These are phyloP conservation scores for Gymnothorax javanicus DNA, from an alignment of 2,797 vertebrate genomes.

Conservation along the genomic window DNA sequence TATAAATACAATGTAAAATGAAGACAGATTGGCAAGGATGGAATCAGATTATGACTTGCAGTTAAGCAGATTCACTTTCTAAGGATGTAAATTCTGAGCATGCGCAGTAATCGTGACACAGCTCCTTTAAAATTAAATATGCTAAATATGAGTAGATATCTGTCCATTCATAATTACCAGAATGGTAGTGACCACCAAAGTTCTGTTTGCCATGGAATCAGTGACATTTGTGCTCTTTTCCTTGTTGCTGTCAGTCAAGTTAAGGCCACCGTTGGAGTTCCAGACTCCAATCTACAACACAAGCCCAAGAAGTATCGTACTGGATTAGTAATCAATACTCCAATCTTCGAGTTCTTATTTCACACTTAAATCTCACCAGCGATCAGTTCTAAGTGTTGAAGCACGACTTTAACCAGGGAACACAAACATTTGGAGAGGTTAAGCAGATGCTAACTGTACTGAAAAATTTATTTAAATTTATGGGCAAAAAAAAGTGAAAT, in stretches of 20 bases:
- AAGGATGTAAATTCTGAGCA: no score
- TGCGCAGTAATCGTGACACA: no score
- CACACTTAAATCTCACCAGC: not conserved
- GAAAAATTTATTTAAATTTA: not conserved
- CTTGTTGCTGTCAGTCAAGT: conserved; percentile 87
- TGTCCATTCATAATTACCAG: conserved; percentile 75
- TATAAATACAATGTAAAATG: no score
- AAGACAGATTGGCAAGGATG: no score
- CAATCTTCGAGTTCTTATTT: no score
- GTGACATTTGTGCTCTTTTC: conserved; percentile 87
- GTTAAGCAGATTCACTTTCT: no score
- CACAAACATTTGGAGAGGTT: not conserved
- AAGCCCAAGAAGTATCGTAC: conserved; percentile 29
- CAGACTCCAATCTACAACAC: conserved; percentile 88
- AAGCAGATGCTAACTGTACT: not conserved
- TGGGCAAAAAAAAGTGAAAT: not conserved
- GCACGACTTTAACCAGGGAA: not conserved
- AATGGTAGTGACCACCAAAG: conserved; percentile 94
- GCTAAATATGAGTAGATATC: not conserved
- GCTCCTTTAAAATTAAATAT: not conserved
- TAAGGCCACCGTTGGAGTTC: conserved; percentile 96
- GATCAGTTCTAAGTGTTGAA: not conserved
- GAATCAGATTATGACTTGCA: no score
- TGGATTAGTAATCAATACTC: not conserved
- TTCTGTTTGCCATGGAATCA: conserved; percentile 91